phyloP scores from a whole-genome alignment of 1,140 invertebrate genomes.

The Centruroides vittatus region DNA sequence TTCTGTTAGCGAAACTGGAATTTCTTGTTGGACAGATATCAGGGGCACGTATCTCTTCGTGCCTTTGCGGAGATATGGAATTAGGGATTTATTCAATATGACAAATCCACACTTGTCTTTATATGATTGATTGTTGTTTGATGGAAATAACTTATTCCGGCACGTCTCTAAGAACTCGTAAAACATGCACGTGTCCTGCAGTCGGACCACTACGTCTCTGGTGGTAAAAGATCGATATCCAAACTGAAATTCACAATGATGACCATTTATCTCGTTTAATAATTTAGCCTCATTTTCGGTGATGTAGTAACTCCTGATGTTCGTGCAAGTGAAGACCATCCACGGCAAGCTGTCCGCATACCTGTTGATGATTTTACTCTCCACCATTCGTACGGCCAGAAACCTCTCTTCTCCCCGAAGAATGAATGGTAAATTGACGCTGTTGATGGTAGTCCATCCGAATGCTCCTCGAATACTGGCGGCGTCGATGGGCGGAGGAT shows the following conservation, averaged over 20 bases:
- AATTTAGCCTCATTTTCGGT: slow-evolving; percentile 76
- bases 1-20: slow-evolving; percentile 70
- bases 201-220: slow-evolving; percentile 73
- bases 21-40: slow-evolving; percentile 89
- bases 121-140: slow-evolving; percentile 29
- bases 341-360: slow-evolving; percentile 24
- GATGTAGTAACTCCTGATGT: slow-evolving; percentile 83
- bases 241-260: slow-evolving; percentile 80
- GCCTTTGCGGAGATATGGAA: slow-evolving; percentile 76
- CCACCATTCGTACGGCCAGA: slow-evolving; percentile 79
- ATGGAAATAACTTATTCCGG: slow-evolving; percentile 51
- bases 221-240: slow-evolving; percentile 74
- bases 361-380: slow-evolving; percentile 56
- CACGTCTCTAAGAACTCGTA: slow-evolving; percentile 79
- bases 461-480: slow-evolving; percentile 70
- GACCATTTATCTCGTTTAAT: slow-evolving; percentile 82
- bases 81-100: slow-evolving; percentile 81
- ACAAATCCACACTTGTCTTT: slow-evolving; percentile 79
- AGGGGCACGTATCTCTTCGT: slow-evolving; percentile 74
- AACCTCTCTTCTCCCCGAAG: slow-evolving; percentile 67
- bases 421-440: slow-evolving; percentile 74
- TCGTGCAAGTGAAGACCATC: slow-evolving; percentile 47
- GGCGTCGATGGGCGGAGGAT: slow-evolving; percentile 41
- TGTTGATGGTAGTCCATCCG: slow-evolving; percentile 74
- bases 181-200: slow-evolving; percentile 76